Conservation (phyloP, 2,888 invertebrate species). For the Archips crataeganus region DNA sequence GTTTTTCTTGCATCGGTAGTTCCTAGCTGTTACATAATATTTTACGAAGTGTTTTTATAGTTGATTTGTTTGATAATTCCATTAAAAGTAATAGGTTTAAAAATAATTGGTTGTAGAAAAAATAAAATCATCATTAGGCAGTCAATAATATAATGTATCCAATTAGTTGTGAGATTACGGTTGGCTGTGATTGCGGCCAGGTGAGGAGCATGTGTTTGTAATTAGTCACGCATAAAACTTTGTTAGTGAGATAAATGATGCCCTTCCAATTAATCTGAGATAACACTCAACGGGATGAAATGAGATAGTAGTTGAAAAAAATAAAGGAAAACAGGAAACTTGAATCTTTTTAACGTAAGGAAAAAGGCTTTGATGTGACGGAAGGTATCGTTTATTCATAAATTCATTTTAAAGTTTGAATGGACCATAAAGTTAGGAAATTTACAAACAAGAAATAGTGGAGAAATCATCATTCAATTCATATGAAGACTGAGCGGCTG, state of each 20-base stretch:
- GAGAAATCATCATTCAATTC: constrained; percentile 16
- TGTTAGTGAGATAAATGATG: constrained; percentile 42
- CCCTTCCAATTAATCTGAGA: constrained; percentile 34
- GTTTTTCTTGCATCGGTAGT: constrained; percentile 54
- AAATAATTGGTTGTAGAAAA: constrained; percentile 37
- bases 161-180: constrained; percentile 50
- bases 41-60: constrained; percentile 18
- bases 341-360: neutral
- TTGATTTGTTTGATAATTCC: constrained; percentile 14
- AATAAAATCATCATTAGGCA: constrained; percentile 41
- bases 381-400: neutral
- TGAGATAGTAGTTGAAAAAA: constrained; percentile 3
- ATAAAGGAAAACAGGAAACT: neutral
- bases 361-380: neutral
- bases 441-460: constrained; percentile 13
- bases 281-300: neutral
- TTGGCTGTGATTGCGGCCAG: constrained; percentile 47
- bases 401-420: neutral
- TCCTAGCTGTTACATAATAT: constrained; percentile 48
- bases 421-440: constrained; percentile 22
- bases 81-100: constrained; percentile 19
- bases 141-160: constrained; percentile 45
- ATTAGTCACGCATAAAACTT: constrained; percentile 48
- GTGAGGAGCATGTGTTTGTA: constrained; percentile 49
- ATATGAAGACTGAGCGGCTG: constrained; percentile 10